Base-by-base conservation (phyloP, 1,140 invertebrate genomes). In the Pseudachorutes palmiensis region DNA sequence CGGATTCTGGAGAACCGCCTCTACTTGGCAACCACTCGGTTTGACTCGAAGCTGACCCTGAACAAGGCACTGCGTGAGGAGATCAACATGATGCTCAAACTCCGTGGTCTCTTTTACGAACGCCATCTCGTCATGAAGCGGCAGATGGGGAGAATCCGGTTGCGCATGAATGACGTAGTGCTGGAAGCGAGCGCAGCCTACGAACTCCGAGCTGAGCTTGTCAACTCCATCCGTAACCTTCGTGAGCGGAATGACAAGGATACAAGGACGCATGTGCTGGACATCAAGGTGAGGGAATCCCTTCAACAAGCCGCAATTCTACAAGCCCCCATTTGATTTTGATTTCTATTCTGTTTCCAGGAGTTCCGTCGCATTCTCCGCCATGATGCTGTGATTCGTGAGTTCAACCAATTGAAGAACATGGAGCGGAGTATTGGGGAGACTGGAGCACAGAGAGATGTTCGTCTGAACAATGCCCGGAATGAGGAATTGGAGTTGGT, bases 41-140 rank as follows among this genome's bases (percentile, higher is more conserved):
- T 67, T 49, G 69, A 71, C 45, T 62, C 62, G 0, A 36, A 65
- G 14, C 62, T 67, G 2, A 22, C 57, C 0, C 51, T 49, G 1
- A 71, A 71, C 26, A 62, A 68, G 24, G 59, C 48, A 22, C 30
- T 71, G 0, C 63, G 63, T 36, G 59, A 60, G 2, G 69, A 71
- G 65, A 71, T 71, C 24, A 68, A 71, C 29, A 71, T 71, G 69
- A 71, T 71, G 69, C 63, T 71, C 29, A 67, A 66, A 59, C 26
- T 71, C 0, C 30, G 69, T 36, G 69, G 66, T 5, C 63, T 63
- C 30, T 67, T 71, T 31, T 71, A 60, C 28, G 12, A 62, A n/a
- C 55, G 69, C 3, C 26, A 67, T 16, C 28, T 68, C 2, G 1
- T 1, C 14, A 65, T 51, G 12, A 64, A 45, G 31, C 31, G 57